Percentiles rank a stretch among this genome's conserved stretches.
phyloP scores from a whole-genome alignment of 2,797 vertebrate species.

The Rachycentron canadum region DNA sequence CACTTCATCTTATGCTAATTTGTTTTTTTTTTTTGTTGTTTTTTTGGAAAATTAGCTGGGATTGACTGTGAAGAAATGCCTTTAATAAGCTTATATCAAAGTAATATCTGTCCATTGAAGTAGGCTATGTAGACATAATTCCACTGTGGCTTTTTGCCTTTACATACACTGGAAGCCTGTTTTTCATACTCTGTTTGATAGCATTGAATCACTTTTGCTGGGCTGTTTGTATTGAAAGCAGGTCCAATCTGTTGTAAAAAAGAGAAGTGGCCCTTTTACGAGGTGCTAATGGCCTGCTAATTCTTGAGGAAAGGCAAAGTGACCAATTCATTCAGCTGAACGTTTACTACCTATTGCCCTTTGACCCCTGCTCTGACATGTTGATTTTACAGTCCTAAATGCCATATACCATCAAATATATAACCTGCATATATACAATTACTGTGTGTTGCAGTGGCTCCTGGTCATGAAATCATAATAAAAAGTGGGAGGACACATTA shows the following conservation, averaged over 20 bases:
- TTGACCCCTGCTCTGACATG: conserved; percentile 61
- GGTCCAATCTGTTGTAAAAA: conserved; percentile 78
- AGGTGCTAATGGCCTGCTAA: conserved; percentile 85
- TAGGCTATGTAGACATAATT: conserved; percentile 36
- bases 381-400: conserved; percentile 20
- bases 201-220: conserved; percentile 54
- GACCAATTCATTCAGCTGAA: conserved; percentile 77
- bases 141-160: conserved; percentile 39
- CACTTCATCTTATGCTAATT: conserved; percentile 76
- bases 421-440: background rate
- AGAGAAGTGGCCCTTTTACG: conserved; percentile 77
- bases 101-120: conserved; percentile 56
- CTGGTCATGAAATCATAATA: background rate
- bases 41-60: conserved; percentile 32
- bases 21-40: conserved; percentile 15
- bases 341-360: conserved; percentile 80
- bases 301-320: conserved; percentile 79
- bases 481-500: background rate
- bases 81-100: conserved; percentile 58
- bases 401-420: conserved; percentile 1
- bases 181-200: conserved; percentile 23
- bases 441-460: background rate
- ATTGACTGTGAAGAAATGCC: conserved; percentile 43
- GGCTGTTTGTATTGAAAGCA: conserved; percentile 71
- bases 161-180: conserved; percentile 9